phyloP scores from a whole-genome alignment of 2,888 invertebrate species.

The Plusia festucae region DNA sequence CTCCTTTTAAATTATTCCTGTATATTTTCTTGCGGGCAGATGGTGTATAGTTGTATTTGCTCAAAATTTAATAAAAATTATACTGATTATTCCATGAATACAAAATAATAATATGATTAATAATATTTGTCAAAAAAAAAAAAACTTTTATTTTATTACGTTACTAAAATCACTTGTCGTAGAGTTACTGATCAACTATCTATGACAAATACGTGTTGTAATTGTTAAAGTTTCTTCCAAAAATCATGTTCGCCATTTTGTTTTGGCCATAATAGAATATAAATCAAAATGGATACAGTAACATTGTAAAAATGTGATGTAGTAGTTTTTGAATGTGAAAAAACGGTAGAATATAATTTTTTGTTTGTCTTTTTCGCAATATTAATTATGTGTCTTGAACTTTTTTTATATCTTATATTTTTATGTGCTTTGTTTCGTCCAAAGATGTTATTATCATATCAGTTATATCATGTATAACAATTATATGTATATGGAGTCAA shows the following conservation, averaged over 20 bases:
- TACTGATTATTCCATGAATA: conserved; percentile 40
- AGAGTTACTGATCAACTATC: conserved; percentile 12
- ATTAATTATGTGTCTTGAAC: conserved; percentile 38
- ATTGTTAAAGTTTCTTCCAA: neutral
- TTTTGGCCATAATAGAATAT: conserved; percentile 54
- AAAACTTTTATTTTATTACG: neutral
- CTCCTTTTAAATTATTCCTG: too few species aligned
- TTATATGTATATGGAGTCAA: conserved; percentile 58
- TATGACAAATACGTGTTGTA: conserved; percentile 12
- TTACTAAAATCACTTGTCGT: conserved; percentile 2
- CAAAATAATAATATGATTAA: conserved; percentile 15
- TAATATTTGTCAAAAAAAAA: conserved; percentile 5
- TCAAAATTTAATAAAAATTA: conserved; percentile 48
- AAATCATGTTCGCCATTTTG: conserved; percentile 28
- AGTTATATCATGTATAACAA: conserved; percentile 66
- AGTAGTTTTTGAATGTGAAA: conserved; percentile 35
- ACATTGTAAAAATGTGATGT: conserved; percentile 52
- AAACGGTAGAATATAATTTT: conserved; percentile 40
- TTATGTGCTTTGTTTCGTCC: conserved; percentile 69
- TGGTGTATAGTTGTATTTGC: conserved; percentile 56
- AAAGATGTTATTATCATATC: conserved; percentile 68
- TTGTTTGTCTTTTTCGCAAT: conserved; percentile 35
- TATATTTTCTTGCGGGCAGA: conserved; percentile 43
- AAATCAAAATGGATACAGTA: conserved; percentile 41
- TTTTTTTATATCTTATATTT: conserved; percentile 52